Conservation (phyloP, 2,797 vertebrate species). For the Anomalospiza imberbis region DNA sequence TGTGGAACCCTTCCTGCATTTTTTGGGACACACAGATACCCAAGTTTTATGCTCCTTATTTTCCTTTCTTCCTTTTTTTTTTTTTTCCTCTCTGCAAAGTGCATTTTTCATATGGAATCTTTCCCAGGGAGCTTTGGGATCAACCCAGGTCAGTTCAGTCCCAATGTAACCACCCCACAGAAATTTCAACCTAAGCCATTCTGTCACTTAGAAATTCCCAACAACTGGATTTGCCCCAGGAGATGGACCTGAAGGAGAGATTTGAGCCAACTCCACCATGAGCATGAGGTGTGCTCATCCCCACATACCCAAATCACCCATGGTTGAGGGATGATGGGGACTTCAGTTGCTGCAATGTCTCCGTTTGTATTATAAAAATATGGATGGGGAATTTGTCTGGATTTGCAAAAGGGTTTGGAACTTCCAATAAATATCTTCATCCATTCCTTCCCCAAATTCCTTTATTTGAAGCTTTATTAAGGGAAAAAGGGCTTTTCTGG, state of each 20-base stretch:
- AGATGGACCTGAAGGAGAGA: not conserved
- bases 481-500: not conserved
- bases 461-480: not conserved
- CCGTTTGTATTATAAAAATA: not conserved
- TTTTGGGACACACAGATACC: not conserved
- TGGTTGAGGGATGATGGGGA: not conserved
- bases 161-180: rapidly evolving
- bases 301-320: rapidly evolving
- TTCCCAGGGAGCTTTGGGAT: not conserved
- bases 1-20: not conserved
- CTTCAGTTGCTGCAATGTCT: not conserved
- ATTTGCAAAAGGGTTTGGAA: not conserved
- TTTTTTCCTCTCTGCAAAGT: not conserved
- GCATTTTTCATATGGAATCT: not conserved
- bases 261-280: not conserved
- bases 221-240: not conserved
- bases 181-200: not conserved
- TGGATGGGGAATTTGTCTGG: not conserved
- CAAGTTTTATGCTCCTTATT: not conserved
- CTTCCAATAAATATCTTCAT: not conserved
- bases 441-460: not conserved
- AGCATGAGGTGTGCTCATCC: not conserved
- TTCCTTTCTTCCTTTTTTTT: not conserved
- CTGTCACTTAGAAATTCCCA: not conserved
- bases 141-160: not conserved